Evolutionary conservation across 2,113 vertebrate species (phyloP).

Genomic region (Eubucco bourcierii): DNA sequence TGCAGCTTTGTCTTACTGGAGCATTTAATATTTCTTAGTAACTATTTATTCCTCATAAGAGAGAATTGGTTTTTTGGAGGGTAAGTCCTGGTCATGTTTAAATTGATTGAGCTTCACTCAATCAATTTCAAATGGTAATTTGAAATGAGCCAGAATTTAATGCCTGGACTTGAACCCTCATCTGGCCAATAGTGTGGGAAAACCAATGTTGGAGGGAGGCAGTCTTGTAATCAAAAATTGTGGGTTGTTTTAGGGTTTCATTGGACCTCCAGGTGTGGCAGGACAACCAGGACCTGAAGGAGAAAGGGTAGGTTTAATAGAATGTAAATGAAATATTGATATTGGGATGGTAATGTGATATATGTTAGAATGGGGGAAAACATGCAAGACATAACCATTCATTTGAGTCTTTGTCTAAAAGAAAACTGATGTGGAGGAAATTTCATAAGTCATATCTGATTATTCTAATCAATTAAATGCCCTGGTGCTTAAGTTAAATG

Average conservation of each 20-base stretch:
- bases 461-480: not conserved
- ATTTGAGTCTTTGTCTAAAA: not conserved
- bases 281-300: slow-evolving; percentile 90
- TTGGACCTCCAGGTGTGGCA: slow-evolving; percentile 88
- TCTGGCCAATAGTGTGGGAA: not conserved
- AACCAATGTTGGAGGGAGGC: not conserved
- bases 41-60: not conserved
- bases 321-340: not conserved
- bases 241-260: slow-evolving; percentile 87
- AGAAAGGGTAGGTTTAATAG: slow-evolving; percentile 83
- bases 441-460: not conserved
- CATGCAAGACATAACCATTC: not conserved
- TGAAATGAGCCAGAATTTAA: not conserved
- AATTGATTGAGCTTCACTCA: not conserved
- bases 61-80: not conserved
- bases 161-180: not conserved
- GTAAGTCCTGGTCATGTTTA: not conserved
- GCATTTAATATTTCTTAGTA: not conserved
- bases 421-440: not conserved
- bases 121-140: not conserved
- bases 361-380: not conserved
- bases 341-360: not conserved
- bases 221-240: not conserved
- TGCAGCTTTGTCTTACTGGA: not conserved
- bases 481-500: not conserved